These are phyloP conservation scores for Taenioides sp. DNA, from an alignment of 2,797 vertebrate genomes.

Conservation along the genomic window DNA sequence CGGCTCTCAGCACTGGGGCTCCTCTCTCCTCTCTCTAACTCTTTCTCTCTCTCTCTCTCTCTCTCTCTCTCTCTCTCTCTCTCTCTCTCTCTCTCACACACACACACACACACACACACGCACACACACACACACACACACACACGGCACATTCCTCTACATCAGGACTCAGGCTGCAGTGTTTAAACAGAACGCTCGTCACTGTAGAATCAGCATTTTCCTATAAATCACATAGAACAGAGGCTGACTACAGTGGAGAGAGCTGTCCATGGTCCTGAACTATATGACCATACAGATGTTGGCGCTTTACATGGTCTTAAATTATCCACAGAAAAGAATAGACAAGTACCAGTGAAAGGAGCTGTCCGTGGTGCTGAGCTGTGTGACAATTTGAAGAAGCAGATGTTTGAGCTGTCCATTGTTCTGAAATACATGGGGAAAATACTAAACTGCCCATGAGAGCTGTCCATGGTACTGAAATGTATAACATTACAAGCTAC, in stretches of 20 bases:
- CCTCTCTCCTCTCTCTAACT: neutral
- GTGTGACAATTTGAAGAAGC: neutral
- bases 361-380: neutral
- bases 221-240: neutral
- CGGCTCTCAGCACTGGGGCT: too few relatives aligned
- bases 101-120: too few relatives aligned
- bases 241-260: neutral
- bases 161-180: neutral
- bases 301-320: neutral
- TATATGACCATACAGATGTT: neutral
- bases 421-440: neutral
- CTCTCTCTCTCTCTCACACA: neutral
- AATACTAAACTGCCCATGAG: too few relatives aligned
- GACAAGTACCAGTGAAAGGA: neutral
- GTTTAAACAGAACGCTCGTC: neutral
- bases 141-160: neutral
- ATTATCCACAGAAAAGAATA: neutral
- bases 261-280: conserved; percentile 1
- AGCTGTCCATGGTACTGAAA: neutral
- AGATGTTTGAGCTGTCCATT: neutral
- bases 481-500: neutral
- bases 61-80: neutral
- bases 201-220: neutral
- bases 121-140: too few relatives aligned
- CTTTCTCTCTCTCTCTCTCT: neutral